Conservation (phyloP, 2,797 vertebrate species). For the Myripristis murdjan region DNA sequence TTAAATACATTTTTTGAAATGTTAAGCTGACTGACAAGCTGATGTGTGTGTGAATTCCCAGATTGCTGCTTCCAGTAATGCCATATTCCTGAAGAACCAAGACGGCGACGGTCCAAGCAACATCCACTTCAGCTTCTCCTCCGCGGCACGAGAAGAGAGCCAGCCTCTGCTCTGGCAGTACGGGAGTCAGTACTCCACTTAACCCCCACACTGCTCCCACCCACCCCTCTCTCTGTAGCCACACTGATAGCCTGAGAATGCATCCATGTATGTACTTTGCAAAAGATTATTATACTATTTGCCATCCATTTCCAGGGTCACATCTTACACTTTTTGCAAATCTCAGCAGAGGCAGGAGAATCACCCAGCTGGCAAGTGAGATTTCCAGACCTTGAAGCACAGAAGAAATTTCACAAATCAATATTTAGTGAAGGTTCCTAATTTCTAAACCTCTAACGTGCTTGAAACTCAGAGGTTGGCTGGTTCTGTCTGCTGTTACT, state of each 20-base stretch:
- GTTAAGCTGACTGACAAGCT: not conserved
- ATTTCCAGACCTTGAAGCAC: too few relatives aligned
- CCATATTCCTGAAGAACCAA: conserved; percentile 64
- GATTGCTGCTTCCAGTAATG: conserved; percentile 59
- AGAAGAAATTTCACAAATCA: too few relatives aligned
- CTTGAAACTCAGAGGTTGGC: too few relatives aligned
- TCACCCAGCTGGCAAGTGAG: too few relatives aligned
- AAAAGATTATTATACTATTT: conserved; percentile 4
- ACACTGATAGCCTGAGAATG: not conserved
- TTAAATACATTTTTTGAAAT: too few relatives aligned
- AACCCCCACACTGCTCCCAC: not conserved
- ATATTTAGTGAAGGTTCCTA: too few relatives aligned
- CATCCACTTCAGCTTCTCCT: conserved; percentile 50
- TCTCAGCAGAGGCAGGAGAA: too few relatives aligned
- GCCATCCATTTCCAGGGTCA: too few relatives aligned
- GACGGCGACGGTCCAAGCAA: conserved; percentile 38
- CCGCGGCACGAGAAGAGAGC: conserved; percentile 57
- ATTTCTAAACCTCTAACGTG: too few relatives aligned
- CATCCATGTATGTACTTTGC: not conserved
- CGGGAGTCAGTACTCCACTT: conserved; percentile 44
- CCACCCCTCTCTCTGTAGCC: not conserved
- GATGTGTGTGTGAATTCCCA: conserved; percentile 40
- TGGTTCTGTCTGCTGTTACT: too few relatives aligned
- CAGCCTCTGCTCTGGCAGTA: conserved; percentile 58
- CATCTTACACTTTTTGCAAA: too few relatives aligned